A percentile compares a stretch with the other conserved stretches of the same genome.
These are phyloP conservation scores for Neodiprion fabricii DNA, from an alignment of 1,140 invertebrate species.

Conservation along the genomic window DNA sequence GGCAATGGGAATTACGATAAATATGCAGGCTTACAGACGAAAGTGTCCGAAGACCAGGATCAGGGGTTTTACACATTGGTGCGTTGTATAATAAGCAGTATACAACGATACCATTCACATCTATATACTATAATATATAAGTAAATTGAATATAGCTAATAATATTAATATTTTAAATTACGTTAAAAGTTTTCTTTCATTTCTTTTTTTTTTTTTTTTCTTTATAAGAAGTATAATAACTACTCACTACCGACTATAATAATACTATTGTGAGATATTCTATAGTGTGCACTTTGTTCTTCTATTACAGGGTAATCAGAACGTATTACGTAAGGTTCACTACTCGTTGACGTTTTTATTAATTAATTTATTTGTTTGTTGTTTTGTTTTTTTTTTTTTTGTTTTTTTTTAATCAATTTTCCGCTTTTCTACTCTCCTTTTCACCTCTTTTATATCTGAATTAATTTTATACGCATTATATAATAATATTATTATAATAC, in stretches of 20 bases:
- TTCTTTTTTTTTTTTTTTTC: not conserved
- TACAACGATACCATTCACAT: not conserved
- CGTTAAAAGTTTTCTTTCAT: not conserved
- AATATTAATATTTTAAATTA: conserved; percentile 6
- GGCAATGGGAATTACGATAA: not conserved
- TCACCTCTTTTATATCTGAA: too few species aligned
- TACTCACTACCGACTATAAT: conserved; percentile 14
- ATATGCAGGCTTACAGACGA: not conserved
- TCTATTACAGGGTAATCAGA: not conserved
- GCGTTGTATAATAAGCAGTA: not conserved
- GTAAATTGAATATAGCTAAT: conserved; percentile 14
- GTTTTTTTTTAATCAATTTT: conserved; percentile 10
- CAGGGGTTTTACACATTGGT: not conserved
- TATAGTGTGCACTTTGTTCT: not conserved
- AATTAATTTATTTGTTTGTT: conserved; percentile 2
- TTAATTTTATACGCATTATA: too few species aligned
- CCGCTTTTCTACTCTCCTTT: not conserved
- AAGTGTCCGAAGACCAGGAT: not conserved
- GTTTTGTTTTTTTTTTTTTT: conserved; percentile 11
- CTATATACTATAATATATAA: not conserved
- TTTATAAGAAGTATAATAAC: conserved; percentile 10
- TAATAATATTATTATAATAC: too few species aligned
- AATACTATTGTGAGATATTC: conserved; percentile 6
- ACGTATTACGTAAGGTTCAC: not conserved
- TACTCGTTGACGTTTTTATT: conserved; percentile 20